These are phyloP conservation scores for Netelia inedita DNA, from an alignment of 2,888 invertebrate genomes.

Conservation along the genomic window DNA sequence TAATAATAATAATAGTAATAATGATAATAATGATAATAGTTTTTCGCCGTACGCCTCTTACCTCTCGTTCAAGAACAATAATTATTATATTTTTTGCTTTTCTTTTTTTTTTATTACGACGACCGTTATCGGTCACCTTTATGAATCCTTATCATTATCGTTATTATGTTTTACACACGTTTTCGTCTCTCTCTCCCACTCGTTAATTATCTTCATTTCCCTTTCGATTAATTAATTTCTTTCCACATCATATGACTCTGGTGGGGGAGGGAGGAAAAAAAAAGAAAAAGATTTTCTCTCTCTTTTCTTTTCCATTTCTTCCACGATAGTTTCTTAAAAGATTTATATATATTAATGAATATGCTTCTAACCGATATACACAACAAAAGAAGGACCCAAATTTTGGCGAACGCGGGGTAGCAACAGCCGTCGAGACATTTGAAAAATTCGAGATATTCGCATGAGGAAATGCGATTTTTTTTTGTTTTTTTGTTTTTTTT, in stretches of 20 bases:
- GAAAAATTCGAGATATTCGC: neutral
- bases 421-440: slow-evolving; percentile 77
- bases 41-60: slow-evolving; percentile 53
- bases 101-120: slow-evolving; percentile 46
- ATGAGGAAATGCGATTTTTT: neutral
- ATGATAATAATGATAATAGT: slow-evolving; percentile 46
- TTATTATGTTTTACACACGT: neutral
- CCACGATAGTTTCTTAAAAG: slow-evolving; percentile 67
- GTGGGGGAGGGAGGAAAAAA: slow-evolving; percentile 18
- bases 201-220: neutral
- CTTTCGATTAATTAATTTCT: slow-evolving; percentile 5
- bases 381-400: slow-evolving; percentile 75
- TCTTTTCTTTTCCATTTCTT: slow-evolving; percentile 28
- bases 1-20: slow-evolving; percentile 55
- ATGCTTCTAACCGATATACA: slow-evolving; percentile 81
- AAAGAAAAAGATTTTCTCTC: slow-evolving; percentile 12
- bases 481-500: neutral
- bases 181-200: neutral
- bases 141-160: slow-evolving; percentile 45
- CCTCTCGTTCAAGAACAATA: slow-evolving; percentile 63
- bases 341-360: slow-evolving; percentile 81
- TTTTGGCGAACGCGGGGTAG: slow-evolving; percentile 83
- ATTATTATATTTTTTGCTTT: slow-evolving; percentile 60
- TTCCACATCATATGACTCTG: slow-evolving; percentile 28
- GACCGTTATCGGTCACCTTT: slow-evolving; percentile 43